phyloP scores from a whole-genome alignment of 92 coral and sea anemone species.

The Zoanthus sansibaricus region DNA sequence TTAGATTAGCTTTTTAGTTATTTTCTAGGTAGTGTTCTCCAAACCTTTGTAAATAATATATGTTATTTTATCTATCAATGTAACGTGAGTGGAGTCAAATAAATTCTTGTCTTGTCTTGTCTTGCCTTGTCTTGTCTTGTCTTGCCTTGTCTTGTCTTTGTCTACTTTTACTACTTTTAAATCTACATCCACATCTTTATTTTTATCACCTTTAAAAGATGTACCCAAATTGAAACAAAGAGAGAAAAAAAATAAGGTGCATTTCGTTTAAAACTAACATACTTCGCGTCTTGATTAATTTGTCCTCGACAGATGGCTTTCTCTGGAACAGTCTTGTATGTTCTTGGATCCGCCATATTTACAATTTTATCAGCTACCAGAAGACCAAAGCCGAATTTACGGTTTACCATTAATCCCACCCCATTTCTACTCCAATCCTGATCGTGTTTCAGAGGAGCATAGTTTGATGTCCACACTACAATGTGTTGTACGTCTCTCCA shows the following conservation, averaged over 20 bases:
- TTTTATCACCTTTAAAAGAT: neutral
- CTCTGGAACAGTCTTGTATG: slow-evolving; percentile 81
- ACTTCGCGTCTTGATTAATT: slow-evolving; percentile 96
- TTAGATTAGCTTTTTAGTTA: too few species aligned
- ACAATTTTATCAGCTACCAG: slow-evolving; percentile 95
- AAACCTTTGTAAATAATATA: too few species aligned
- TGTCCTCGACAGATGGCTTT: slow-evolving; percentile 96
- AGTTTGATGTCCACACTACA: slow-evolving; percentile 97
- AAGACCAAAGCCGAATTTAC: slow-evolving; percentile 97
- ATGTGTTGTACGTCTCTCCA: slow-evolving; percentile 98
- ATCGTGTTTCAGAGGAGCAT: slow-evolving; percentile 92
- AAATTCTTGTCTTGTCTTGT: too few species aligned
- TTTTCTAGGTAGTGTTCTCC: too few species aligned
- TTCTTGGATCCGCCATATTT: slow-evolving; percentile 78
- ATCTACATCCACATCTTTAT: neutral
- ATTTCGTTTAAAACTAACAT: slow-evolving; percentile 30
- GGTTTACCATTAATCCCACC: slow-evolving; percentile 84
- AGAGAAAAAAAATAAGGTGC: neutral
- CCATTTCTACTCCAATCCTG: slow-evolving; percentile 95
- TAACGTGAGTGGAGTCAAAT: too few species aligned
- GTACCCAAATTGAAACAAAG: too few species aligned
- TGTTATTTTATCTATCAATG: too few species aligned
- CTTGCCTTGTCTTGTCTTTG: too few species aligned
- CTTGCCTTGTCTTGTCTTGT: too few species aligned
- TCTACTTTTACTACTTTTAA: too few species aligned